Conservation (phyloP, 2,113 vertebrate genomes). For the Dicerorhinus sumatrensis region DNA sequence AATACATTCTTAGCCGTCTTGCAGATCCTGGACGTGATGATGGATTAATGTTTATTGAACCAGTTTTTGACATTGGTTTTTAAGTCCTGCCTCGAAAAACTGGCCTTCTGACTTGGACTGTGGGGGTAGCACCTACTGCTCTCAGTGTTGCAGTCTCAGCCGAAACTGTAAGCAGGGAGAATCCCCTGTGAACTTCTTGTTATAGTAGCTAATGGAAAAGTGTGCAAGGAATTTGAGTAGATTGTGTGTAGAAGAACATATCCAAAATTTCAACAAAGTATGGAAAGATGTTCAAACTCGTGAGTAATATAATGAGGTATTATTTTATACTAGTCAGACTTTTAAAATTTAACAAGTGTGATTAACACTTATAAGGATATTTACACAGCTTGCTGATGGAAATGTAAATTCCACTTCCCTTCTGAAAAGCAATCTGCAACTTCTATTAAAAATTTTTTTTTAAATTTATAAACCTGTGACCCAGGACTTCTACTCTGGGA, state of each 20-base stretch:
- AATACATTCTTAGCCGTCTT: neutral
- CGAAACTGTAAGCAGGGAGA: neutral
- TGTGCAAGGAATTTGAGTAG: neutral
- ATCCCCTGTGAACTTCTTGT: neutral
- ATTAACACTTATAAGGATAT: neutral
- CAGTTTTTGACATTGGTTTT: neutral
- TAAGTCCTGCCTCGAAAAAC: neutral
- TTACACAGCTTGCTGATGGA: neutral
- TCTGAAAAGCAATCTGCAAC: constrained; percentile 28
- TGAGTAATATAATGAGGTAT: neutral
- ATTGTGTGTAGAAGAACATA: neutral
- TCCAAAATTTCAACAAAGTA: neutral
- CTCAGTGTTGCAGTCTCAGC: neutral
- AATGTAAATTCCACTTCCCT: neutral
- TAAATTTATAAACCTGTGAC: neutral
- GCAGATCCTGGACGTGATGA: neutral
- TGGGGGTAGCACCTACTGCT: neutral
- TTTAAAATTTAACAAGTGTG: neutral
- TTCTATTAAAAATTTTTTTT: neutral
- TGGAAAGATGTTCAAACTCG: neutral
- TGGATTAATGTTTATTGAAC: neutral
- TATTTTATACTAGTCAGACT: constrained; percentile 14
- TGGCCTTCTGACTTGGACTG: constrained; percentile 9
- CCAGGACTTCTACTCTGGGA: neutral
- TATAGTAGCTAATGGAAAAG: neutral